Evolutionary conservation across 2,888 invertebrate genomes (phyloP).

Genomic region (Drosophila colorata): DNA sequence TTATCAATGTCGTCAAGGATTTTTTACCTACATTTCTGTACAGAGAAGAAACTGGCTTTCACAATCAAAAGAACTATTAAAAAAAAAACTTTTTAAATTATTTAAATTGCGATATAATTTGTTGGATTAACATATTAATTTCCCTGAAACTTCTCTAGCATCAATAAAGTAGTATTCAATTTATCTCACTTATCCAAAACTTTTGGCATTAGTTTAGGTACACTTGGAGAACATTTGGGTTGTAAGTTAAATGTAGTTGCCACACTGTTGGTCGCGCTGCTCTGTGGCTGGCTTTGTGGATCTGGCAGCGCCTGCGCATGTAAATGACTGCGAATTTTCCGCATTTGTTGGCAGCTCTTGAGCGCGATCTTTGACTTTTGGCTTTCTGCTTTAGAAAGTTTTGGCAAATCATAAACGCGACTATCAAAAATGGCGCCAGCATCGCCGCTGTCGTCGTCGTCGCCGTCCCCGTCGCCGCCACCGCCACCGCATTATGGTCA

Average conservation of each 20-base stretch:
- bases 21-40: too few relatives aligned
- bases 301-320: conserved; percentile 41
- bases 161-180: too few relatives aligned
- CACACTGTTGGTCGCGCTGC: conserved; percentile 1
- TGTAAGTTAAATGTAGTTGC: background rate
- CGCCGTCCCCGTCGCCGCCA: conserved; percentile 31
- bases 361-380: conserved; percentile 59
- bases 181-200: background rate
- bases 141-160: too few relatives aligned
- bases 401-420: conserved; percentile 71
- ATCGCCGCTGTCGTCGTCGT: conserved; percentile 38
- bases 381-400: conserved; percentile 64
- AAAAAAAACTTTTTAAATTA: too few relatives aligned
- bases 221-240: background rate
- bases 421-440: conserved; percentile 71
- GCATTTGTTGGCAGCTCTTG: conserved; percentile 34
- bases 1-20: too few relatives aligned
- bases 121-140: too few relatives aligned
- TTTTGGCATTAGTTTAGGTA: background rate
- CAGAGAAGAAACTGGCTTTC: too few relatives aligned
- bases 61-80: too few relatives aligned
- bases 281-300: conserved; percentile 8
- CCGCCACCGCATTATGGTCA: conserved; percentile 59
- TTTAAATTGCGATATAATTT: too few relatives aligned
- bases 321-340: conserved; percentile 36